Base-by-base conservation (phyloP, 2,888 invertebrate species). In the Tipula lateralis region DNA sequence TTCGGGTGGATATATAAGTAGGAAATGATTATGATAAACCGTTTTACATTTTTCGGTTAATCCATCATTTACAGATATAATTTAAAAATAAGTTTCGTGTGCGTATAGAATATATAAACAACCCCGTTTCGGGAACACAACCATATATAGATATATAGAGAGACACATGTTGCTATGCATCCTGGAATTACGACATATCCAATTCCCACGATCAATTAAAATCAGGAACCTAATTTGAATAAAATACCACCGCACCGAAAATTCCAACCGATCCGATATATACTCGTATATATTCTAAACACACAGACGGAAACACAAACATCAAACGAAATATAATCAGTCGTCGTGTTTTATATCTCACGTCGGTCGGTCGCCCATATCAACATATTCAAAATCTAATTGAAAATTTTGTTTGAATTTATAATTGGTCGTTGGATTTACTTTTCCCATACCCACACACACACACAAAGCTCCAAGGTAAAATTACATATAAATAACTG, bases 1-100 rank as follows among this genome's bases (percentile, higher is more conserved):
- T 50, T 19, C 24, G 19, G 66, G 7, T 24, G 24, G 24, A 66
- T 66, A 66, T 66, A 24, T 66, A 66, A 66, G 66, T 24, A 24
- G 66, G 24, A 66, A 66, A 66, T 66, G 66, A 66, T 66, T 66
- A 66, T 66, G 66, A 66, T 66, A 66, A 66, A 24, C 66, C 66
- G 24, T 66, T 24, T 24, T 66, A 66, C 24, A 24, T 66, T n/a
- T n/a, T 50, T 66, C 12, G 66, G 66, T 24, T 66, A 66, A 66
- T 66, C 66, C 66, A 66, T 66, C 66, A 66, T 66, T 66, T 66
- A 66, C 66, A 66, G 66, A 66, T 66, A 9, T 66, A 2, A 66
- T 66, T 44, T 44, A 44, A 44, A 44, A 16, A 9, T 66, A n/a
- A n/a, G 24, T 24, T n/a, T n/a, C 16, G 44, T 16, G 44, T 16